phyloP scores from a whole-genome alignment of 2,888 invertebrate species.

The Dromius quadrimaculatus region DNA sequence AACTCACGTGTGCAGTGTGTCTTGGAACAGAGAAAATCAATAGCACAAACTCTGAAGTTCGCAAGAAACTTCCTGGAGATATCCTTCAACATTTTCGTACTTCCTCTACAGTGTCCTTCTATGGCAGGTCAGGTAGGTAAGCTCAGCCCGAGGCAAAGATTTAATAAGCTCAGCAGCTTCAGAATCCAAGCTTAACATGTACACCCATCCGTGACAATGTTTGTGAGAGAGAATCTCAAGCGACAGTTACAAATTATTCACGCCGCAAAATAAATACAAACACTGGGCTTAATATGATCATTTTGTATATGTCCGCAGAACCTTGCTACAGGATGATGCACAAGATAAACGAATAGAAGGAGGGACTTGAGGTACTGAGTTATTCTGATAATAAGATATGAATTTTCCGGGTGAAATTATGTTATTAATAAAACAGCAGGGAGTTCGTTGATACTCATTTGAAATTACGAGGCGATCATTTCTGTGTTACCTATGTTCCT shows the following conservation, averaged over 20 bases:
- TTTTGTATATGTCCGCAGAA: constrained; percentile 37
- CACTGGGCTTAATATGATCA: constrained; percentile 47
- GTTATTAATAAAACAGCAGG: not conserved
- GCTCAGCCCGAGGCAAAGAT: constrained; percentile 43
- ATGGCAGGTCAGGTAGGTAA: no score
- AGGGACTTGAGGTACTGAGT: no score
- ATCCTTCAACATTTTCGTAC: no score
- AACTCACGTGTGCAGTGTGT: no score
- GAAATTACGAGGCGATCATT: no score
- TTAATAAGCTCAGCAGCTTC: constrained; percentile 49
- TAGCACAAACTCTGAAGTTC: no score
- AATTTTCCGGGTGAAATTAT: not conserved
- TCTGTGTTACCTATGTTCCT: no score
- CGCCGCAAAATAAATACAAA: constrained; percentile 47
- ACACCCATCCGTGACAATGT: constrained; percentile 41
- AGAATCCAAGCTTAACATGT: constrained; percentile 41
- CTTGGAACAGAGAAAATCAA: no score
- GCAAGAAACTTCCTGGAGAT: no score
- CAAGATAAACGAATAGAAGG: no score
- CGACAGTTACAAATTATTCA: constrained; percentile 49
- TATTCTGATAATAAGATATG: not conserved
- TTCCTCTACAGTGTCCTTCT: no score
- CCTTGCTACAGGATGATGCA: not conserved
- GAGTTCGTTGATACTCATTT: no score
- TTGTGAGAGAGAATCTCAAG: constrained; percentile 33